Percentiles rank a stretch among this genome's conserved stretches.
phyloP scores from a whole-genome alignment of 2,888 invertebrate species.

The Hemaris fuciformis region DNA sequence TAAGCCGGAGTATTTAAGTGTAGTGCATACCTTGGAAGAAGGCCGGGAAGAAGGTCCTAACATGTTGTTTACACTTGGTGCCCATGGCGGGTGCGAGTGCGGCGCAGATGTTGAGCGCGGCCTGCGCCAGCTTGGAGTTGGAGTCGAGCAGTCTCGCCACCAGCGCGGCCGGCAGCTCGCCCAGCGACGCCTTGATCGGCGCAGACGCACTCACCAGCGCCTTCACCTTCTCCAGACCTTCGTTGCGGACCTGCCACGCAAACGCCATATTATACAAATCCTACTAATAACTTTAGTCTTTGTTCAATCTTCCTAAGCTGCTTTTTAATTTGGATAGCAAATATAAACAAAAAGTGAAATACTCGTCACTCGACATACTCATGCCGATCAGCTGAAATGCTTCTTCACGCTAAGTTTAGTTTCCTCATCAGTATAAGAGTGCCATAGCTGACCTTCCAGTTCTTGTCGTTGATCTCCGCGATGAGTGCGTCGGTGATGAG shows the following conservation, averaged over 20 bases:
- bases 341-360: too few relatives aligned
- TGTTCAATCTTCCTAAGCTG: too few relatives aligned
- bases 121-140: constrained; percentile 94
- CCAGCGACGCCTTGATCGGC: constrained; percentile 90
- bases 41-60: constrained; percentile 91
- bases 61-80: constrained; percentile 87
- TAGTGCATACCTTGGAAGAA: constrained; percentile 92
- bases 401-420: background rate
- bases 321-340: too few relatives aligned
- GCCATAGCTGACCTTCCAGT: constrained; percentile 94
- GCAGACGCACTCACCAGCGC: constrained; percentile 88
- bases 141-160: constrained; percentile 91
- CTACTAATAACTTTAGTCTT: background rate
- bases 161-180: constrained; percentile 91
- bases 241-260: constrained; percentile 81
- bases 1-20: too few relatives aligned
- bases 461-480: constrained; percentile 91
- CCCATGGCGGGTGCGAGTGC: constrained; percentile 92
- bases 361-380: too few relatives aligned
- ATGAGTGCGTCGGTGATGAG: constrained; percentile 91
- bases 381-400: too few relatives aligned
- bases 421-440: background rate
- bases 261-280: background rate
- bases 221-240: constrained; percentile 87
- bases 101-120: constrained; percentile 91